A percentile compares a stretch with the other conserved stretches of the same genome.
These are phyloP conservation scores for Aricia artaxerxes DNA, from an alignment of 2,888 invertebrate species.

Conservation along the genomic window DNA sequence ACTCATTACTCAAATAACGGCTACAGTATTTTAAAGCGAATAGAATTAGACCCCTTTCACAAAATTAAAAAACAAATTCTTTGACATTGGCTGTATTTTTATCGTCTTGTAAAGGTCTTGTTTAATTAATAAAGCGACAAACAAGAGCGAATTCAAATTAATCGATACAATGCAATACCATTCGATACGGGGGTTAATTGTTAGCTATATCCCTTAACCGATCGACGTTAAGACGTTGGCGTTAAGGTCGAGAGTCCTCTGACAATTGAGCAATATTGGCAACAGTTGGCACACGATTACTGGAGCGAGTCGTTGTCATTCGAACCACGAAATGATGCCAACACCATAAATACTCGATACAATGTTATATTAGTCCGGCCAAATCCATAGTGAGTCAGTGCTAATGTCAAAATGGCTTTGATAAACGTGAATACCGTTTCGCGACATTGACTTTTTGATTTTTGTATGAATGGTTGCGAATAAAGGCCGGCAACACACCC, in stretches of 20 bases:
- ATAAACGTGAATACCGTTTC: too few relatives aligned
- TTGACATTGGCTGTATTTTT: too few relatives aligned
- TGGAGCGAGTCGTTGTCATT: constrained; percentile 74
- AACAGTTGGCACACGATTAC: constrained; percentile 70
- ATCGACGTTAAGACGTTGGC: neutral
- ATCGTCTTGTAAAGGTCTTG: neutral
- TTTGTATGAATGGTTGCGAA: too few relatives aligned
- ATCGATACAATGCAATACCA: constrained; percentile 15
- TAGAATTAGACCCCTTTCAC: too few relatives aligned
- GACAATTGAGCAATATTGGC: constrained; percentile 58
- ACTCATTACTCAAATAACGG: too few relatives aligned
- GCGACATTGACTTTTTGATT: too few relatives aligned
- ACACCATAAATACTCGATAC: neutral
- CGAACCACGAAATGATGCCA: constrained; percentile 57
- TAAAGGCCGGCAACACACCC: too few relatives aligned
- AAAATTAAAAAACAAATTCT: too few relatives aligned
- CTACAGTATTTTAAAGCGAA: too few relatives aligned
- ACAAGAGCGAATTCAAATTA: constrained; percentile 18
- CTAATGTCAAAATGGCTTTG: neutral
- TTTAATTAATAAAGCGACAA: neutral
- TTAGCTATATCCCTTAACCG: constrained; percentile 45
- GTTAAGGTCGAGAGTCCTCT: constrained; percentile 37
- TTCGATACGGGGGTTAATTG: constrained; percentile 42
- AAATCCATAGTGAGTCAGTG: neutral
- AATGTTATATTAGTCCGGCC: neutral